Percentiles rank a stretch among this genome's conserved stretches.
Evolutionary conservation across 1,140 invertebrate genomes (phyloP).

Genomic region (Nixonia krombeini): DNA sequence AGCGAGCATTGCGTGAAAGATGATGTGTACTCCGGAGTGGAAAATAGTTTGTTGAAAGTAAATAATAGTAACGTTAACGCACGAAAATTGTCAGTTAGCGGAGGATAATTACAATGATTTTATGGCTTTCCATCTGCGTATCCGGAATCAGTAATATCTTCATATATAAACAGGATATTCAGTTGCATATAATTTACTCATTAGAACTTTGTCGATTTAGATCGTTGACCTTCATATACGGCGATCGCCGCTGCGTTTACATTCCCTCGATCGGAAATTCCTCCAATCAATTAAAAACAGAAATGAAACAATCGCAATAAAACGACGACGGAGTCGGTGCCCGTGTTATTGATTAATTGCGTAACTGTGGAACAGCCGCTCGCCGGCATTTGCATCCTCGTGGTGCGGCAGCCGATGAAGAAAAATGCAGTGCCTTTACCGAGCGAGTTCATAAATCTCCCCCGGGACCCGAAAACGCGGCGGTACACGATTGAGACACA

Average conservation of each 20-base stretch:
- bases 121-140: slow-evolving; percentile 53
- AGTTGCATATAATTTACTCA: slow-evolving; percentile 44
- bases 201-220: slow-evolving; percentile 44
- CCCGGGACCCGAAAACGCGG: slow-evolving; percentile 30
- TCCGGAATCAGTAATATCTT: slow-evolving; percentile 50
- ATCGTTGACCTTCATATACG: slow-evolving; percentile 45
- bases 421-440: slow-evolving; percentile 32
- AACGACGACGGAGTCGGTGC: too few species aligned
- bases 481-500: slow-evolving; percentile 29
- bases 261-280: too few species aligned
- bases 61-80: slow-evolving; percentile 11
- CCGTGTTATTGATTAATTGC: too few species aligned
- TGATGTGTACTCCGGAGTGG: too few species aligned
- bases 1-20: too few species aligned
- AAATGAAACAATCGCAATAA: too few species aligned
- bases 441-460: slow-evolving; percentile 36
- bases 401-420: slow-evolving; percentile 30
- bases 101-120: slow-evolving; percentile 32
- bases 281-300: too few species aligned
- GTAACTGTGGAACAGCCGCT: too few species aligned
- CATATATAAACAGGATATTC: slow-evolving; percentile 57
- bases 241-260: slow-evolving; percentile 34
- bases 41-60: slow-evolving; percentile 3
- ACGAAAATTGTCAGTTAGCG: slow-evolving; percentile 39
- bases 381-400: slow-evolving; percentile 22